phyloP scores from a whole-genome alignment of 2,888 invertebrate species.

The Apodemia mormo region DNA sequence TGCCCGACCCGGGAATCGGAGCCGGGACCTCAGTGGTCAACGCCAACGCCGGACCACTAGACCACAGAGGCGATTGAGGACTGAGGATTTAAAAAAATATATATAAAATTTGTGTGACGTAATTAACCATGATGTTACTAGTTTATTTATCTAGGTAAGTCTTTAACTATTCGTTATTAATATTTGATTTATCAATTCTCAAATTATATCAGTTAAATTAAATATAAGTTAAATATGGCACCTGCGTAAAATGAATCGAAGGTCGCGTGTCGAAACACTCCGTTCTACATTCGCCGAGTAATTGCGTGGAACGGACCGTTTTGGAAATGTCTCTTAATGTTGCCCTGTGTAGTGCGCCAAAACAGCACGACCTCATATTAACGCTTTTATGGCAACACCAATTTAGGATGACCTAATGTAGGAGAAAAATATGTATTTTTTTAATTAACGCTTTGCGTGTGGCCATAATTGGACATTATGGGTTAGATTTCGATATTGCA shows the following conservation, averaged over 20 bases:
- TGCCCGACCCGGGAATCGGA: too few species aligned
- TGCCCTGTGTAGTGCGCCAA: constrained; percentile 23
- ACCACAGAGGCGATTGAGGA: too few species aligned
- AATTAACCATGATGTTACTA: too few species aligned
- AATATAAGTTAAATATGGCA: constrained; percentile 26
- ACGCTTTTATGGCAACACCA: constrained; percentile 16
- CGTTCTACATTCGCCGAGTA: constrained; percentile 38
- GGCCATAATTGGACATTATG: neutral
- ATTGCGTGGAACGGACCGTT: constrained; percentile 39
- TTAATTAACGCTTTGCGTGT: neutral
- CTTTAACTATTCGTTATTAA: neutral
- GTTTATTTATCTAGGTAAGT: too few species aligned
- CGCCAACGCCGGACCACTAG: too few species aligned
- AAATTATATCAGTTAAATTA: neutral
- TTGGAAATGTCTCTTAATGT: constrained; percentile 37
- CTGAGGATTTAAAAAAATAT: too few species aligned
- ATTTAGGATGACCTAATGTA: constrained; percentile 12
- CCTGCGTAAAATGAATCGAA: constrained; percentile 36
- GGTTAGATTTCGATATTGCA: neutral
- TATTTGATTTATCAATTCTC: neutral
- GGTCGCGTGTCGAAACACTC: constrained; percentile 38
- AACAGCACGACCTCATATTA: constrained; percentile 24
- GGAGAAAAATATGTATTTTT: neutral
- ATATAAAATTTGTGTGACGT: too few species aligned
- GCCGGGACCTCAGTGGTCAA: too few species aligned